A percentile compares a stretch with the other conserved stretches of the same genome.
Conservation (phyloP, 2,888 invertebrate genomes). For the Blastobasis lacticolella region DNA sequence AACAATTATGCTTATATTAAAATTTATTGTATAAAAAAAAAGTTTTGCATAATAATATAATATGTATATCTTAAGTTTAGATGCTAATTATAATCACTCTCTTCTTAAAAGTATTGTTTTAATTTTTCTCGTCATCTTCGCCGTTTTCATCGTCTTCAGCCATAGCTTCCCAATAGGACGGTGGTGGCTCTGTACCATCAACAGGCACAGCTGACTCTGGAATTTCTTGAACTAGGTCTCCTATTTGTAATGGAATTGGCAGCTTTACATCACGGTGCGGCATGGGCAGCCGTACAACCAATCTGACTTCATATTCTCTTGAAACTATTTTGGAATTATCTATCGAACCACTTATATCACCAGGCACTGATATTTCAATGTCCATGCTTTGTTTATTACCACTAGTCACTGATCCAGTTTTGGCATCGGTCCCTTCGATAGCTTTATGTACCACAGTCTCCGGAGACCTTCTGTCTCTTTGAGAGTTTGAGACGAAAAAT, state of each 20-base stretch:
- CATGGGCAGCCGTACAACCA: constrained; percentile 24
- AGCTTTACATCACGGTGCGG: constrained; percentile 25
- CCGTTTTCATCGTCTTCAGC: constrained; percentile 15
- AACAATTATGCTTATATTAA: not conserved
- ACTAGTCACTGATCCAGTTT: constrained; percentile 17
- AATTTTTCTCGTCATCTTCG: not conserved
- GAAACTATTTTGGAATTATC: constrained; percentile 25
- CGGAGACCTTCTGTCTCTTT: constrained; percentile 8
- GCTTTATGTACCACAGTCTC: constrained; percentile 17
- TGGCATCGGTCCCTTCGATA: constrained; percentile 10
- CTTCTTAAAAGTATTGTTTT: not conserved
- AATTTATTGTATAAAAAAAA: not conserved
- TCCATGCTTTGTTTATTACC: constrained; percentile 16
- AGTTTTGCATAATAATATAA: not conserved
- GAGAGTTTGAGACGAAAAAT: constrained; percentile 16
- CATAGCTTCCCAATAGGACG: constrained; percentile 13
- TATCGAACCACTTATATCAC: constrained; percentile 17
- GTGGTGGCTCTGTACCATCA: constrained; percentile 5
- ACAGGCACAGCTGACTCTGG: not conserved
- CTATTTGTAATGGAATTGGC: constrained; percentile 28
- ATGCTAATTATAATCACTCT: not conserved
- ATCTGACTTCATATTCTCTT: constrained; percentile 23
- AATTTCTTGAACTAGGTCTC: constrained; percentile 15
- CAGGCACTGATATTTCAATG: constrained; percentile 16
- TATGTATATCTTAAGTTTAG: not conserved